phyloP scores from a whole-genome alignment of 2,113 vertebrate genomes.

The Myxocyprinus asiaticus region DNA sequence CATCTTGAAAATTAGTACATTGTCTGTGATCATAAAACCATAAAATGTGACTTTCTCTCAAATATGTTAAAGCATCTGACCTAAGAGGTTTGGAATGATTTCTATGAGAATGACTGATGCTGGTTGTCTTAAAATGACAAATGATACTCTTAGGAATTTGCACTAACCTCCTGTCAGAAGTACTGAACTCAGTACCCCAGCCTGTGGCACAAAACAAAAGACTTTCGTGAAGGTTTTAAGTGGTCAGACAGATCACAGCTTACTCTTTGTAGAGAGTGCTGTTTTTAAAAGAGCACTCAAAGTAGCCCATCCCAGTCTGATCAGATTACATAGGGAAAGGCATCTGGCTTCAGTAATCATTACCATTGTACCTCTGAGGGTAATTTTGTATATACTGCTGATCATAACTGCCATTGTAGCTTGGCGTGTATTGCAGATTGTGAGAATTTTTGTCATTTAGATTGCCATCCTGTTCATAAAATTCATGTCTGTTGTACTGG shows the following conservation, averaged over 20 bases:
- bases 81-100: slow-evolving; percentile 6
- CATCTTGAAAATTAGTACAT: neutral
- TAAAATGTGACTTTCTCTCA: neutral
- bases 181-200: too few species aligned
- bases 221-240: neutral
- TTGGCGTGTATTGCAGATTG: neutral
- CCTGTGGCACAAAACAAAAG: too few species aligned
- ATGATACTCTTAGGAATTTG: slow-evolving; percentile 3
- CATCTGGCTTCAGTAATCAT: slow-evolving; percentile 7
- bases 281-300: neutral
- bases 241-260: neutral
- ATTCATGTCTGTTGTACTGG: neutral
- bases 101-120: neutral
- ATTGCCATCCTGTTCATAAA: neutral
- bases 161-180: neutral
- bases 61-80: neutral
- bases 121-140: slow-evolving; percentile 36
- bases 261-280: neutral
- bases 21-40: slow-evolving; percentile 3
- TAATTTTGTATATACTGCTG: neutral
- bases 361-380: neutral
- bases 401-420: slow-evolving; percentile 7
- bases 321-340: neutral
- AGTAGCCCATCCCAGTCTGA: slow-evolving; percentile 10
- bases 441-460: neutral